Base-by-base conservation (phyloP, 2,888 invertebrate species). In the Syrphus vitripennis region DNA sequence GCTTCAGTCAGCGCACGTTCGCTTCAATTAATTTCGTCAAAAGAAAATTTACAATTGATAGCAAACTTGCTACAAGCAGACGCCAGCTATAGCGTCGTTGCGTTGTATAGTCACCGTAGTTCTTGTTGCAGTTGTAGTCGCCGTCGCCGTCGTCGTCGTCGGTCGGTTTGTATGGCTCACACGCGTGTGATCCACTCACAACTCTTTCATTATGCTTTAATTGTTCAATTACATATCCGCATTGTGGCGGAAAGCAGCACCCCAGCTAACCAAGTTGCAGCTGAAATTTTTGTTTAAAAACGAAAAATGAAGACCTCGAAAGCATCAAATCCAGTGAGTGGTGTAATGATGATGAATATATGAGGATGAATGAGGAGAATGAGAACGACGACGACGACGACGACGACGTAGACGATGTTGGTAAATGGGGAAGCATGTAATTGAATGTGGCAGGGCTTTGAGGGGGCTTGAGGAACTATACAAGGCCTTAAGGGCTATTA, bases 11-110 rank as follows among this genome's bases (percentile, higher is more conserved):
- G 78, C 67, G 45, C 40, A 65, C 45, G 65, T 42, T 81, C 72
- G 84, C 84, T 77, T 81, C 84, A 86, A 86, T 86, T 86, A 86
- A 72, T 86, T 86, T 77, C 72, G 63, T 81, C 84, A 86, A 86
- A 86, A 86, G 84, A 69, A 50, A 81, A 78, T 86, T n/a, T 86
- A 86, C 84, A 77, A 77, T 81, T 77, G 69, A 79, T 79, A 81
- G 63, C 72, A 72, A 76, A 72, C 80, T 84, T 31, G 81, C 76
- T 37, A 63, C 34, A 69, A 63, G n/a, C 31, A 61, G 72, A 72
- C 77, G 72, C 40, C 59, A 45, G 75, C 45, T 61, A 59, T 50
- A 65, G 48, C 81, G 71, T 71, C 70, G 26, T 24, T n/a, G n/a
- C n/a, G n/a, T n/a, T n/a, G n/a, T n/a, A n/a, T n/a, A n/a, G n/a